Evolutionary conservation across 2,888 invertebrate species (phyloP).

Genomic region (Hirtodrosophila duncani): DNA sequence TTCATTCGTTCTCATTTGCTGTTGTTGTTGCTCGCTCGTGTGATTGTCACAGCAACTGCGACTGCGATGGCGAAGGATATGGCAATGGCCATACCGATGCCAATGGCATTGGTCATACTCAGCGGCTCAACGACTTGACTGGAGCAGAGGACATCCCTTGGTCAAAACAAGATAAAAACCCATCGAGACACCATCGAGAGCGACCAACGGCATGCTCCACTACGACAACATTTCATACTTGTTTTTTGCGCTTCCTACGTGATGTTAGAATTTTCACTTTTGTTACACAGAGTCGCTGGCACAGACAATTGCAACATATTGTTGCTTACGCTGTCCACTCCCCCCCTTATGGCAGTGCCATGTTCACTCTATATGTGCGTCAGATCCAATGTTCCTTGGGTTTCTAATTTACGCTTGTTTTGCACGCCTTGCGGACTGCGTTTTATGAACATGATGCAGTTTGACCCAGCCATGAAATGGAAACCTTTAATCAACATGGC

Average conservation of each 20-base stretch:
- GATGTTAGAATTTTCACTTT: conserved; percentile 58
- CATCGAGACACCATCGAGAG: conserved; percentile 24
- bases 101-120: conserved; percentile 5
- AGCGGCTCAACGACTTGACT: too few species aligned
- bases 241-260: conserved; percentile 34
- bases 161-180: conserved; percentile 48
- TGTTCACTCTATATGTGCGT: conserved; percentile 4
- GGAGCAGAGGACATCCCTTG: too few species aligned
- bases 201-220: too few species aligned
- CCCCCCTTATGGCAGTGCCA: conserved; percentile 16
- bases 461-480: too few species aligned
- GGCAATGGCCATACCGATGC: conserved; percentile 40
- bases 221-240: conserved; percentile 6
- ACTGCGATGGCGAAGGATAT: conserved; percentile 38
- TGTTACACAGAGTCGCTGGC: conserved; percentile 42
- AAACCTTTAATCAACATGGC: too few species aligned
- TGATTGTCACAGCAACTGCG: conserved; percentile 61
- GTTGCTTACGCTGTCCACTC: conserved; percentile 26
- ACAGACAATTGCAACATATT: conserved; percentile 62
- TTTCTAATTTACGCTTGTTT: conserved; percentile 2
- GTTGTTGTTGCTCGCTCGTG: conserved; percentile 22
- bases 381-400: not conserved
- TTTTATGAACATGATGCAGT: too few species aligned
- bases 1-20: conserved; percentile 13
- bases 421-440: too few species aligned